phyloP scores from a whole-genome alignment of 2,888 invertebrate species.

The Zhengitettix transpicula region DNA sequence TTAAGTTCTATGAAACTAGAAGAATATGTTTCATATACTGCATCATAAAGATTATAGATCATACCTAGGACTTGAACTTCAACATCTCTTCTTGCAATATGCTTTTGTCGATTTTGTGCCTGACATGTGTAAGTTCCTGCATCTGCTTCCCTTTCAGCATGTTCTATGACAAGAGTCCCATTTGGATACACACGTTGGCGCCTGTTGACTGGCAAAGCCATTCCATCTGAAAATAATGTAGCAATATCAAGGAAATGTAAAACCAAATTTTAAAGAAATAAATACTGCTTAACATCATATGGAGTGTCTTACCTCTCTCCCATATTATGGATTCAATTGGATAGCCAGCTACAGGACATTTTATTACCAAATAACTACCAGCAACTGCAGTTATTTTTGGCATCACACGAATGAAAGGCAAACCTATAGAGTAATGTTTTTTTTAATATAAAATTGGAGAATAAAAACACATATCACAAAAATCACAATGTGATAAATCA shows the following conservation, averaged over 20 bases:
- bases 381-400: conserved; percentile 76
- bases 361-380: conserved; percentile 65
- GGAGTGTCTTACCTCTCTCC: conserved; percentile 57
- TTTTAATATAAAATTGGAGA: not conserved
- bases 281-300: too few species aligned
- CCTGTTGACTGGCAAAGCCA: conserved; percentile 70
- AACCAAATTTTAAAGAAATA: too few species aligned
- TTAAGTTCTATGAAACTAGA: too few species aligned
- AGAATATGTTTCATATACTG: not conserved
- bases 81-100: conserved; percentile 45
- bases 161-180: conserved; percentile 72
- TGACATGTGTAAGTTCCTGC: conserved; percentile 83
- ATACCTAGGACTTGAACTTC: conserved; percentile 33
- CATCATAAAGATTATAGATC: conserved; percentile 3
- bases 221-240: conserved; percentile 43
- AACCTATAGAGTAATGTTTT: conserved; percentile 24
- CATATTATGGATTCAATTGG: conserved; percentile 76
- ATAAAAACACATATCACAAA: not conserved
- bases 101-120: conserved; percentile 68
- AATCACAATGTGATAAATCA: not conserved
- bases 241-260: too few species aligned
- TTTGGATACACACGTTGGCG: conserved; percentile 74
- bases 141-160: conserved; percentile 69
- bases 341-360: conserved; percentile 80
- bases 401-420: conserved; percentile 75